phyloP scores from a whole-genome alignment of 2,113 vertebrate species.

The Melospiza melodia region DNA sequence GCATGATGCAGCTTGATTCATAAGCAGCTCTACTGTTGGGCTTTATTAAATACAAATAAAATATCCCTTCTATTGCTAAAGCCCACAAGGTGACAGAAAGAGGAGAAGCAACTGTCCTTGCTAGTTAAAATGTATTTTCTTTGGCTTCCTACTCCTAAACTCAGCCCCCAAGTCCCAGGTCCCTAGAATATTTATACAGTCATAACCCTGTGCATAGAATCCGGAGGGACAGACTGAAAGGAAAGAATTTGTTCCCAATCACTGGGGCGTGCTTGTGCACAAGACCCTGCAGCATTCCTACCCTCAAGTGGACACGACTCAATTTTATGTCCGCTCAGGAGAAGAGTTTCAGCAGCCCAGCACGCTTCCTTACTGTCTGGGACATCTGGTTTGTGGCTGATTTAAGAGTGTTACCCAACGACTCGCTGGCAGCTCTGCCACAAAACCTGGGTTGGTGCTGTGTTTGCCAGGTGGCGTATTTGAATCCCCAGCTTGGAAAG shows the following conservation, averaged over 20 bases:
- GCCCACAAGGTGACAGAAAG: conserved; percentile 32
- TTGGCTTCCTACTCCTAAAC: conserved; percentile 2
- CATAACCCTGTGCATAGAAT: conserved; percentile 20
- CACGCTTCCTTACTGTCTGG: not conserved
- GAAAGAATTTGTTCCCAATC: conserved; percentile 31
- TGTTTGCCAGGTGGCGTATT: not conserved
- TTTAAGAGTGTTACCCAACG: not conserved
- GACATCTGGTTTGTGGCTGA: conserved; percentile 8
- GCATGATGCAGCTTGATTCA: conserved; percentile 67
- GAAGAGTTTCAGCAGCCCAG: conserved; percentile 19
- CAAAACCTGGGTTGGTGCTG: not conserved
- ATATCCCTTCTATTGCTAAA: conserved; percentile 40
- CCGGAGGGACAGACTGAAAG: conserved; percentile 14
- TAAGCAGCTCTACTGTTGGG: conserved; percentile 56
- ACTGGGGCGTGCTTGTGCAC: conserved; percentile 35
- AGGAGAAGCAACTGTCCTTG: not conserved
- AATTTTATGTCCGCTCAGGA: not conserved
- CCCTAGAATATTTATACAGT: conserved; percentile 51
- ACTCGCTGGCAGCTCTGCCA: not conserved
- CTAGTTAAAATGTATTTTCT: conserved; percentile 55
- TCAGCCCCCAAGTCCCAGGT: conserved; percentile 25
- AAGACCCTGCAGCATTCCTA: conserved; percentile 40
- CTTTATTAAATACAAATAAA: conserved; percentile 79
- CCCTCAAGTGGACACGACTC: conserved; percentile 13
- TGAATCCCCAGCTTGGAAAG: not conserved